These are phyloP conservation scores for Myrmophylax atrothorax DNA, from an alignment of 2,113 vertebrate genomes.

Conservation along the genomic window DNA sequence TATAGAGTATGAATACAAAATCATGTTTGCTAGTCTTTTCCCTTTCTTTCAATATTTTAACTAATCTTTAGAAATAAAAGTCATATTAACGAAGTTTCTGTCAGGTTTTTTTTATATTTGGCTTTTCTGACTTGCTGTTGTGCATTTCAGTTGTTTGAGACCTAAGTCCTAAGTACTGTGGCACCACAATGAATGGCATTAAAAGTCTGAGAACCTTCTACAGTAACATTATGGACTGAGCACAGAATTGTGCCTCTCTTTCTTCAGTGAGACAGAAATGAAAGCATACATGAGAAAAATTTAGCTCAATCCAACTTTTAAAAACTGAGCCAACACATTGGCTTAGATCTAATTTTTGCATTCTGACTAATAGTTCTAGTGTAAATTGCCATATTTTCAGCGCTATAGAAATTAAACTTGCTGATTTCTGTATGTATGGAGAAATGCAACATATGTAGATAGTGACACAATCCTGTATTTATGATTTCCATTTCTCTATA, in stretches of 20 bases:
- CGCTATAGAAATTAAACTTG: conserved; percentile 32
- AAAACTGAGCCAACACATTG: background rate
- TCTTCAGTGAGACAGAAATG: background rate
- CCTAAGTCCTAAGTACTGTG: background rate
- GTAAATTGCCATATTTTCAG: conserved; percentile 41
- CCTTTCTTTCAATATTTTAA: background rate
- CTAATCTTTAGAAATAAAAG: background rate
- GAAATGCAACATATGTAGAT: conserved; percentile 41
- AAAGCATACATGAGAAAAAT: background rate
- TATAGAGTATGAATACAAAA: background rate
- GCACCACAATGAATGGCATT: background rate
- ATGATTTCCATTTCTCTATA: conserved; percentile 60
- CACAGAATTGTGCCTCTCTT: background rate
- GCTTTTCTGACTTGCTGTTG: background rate
- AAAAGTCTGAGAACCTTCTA: background rate
- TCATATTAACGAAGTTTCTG: background rate
- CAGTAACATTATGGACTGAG: background rate
- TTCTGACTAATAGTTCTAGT: conserved; percentile 54
- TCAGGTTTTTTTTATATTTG: background rate
- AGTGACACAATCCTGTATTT: conserved; percentile 58
- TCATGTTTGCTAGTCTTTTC: background rate
- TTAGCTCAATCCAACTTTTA: background rate
- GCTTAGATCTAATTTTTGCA: conserved; percentile 47
- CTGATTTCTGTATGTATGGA: conserved; percentile 6
- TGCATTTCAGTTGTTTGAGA: background rate